Percentiles rank a stretch among this genome's conserved stretches.
Evolutionary conservation across 2,888 invertebrate species (phyloP).

Genomic region (Pheosia gnoma): DNA sequence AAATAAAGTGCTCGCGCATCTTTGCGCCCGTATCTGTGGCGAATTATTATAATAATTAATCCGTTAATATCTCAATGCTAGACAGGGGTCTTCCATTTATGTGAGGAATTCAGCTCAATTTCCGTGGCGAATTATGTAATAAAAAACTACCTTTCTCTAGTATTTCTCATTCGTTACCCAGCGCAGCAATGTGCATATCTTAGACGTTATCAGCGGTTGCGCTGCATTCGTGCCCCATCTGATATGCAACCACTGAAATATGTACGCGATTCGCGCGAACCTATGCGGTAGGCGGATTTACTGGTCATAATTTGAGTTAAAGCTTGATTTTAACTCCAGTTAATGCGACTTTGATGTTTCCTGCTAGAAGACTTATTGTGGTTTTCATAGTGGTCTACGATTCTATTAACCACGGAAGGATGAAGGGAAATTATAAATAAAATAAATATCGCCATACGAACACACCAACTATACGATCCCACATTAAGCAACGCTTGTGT

Average conservation of each 20-base stretch:
- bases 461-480: no score
- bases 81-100: no score
- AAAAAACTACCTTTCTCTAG: no score
- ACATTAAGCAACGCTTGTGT: no score
- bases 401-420: neutral
- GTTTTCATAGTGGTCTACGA: neutral
- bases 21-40: no score
- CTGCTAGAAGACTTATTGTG: neutral
- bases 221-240: constrained; percentile 2
- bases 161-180: no score
- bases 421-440: neutral
- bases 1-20: no score
- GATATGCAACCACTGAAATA: constrained; percentile 4
- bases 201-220: constrained; percentile 3
- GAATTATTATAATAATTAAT: no score
- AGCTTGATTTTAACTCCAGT: neutral
- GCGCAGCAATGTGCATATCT: neutral
- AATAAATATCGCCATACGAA: no score
- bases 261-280: neutral
- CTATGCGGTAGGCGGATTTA: neutral
- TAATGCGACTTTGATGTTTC: constrained; percentile 4
- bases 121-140: no score
- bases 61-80: no score
- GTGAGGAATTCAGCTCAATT: no score
- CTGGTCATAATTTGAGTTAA: neutral